These are phyloP conservation scores for human DNA, from an alignment of 2,113 vertebrate genomes.

Conservation along the genomic window GRCh38 chr19:49010001-49010500, in stretches of 20 bases:
- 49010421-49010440: accelerated
- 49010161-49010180: background rate
- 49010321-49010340: background rate
- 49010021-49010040: constrained; percentile 93
- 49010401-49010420: background rate
- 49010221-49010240: accelerated
- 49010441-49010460: background rate
- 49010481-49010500: constrained; percentile 93
- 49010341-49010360: background rate
- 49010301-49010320: background rate
- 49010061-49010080: constrained; percentile 86
- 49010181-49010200: background rate
- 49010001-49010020: constrained; percentile 95
- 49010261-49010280: background rate
- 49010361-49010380: background rate
- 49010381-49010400: background rate
- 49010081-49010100: accelerated
- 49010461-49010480: accelerated
- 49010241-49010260: background rate
- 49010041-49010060: constrained; percentile 96
- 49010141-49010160: background rate
- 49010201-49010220: background rate
- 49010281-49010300: background rate
- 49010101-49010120: accelerated
- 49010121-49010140: background rate